Evolutionary conservation across 1,140 invertebrate species (phyloP).

Genomic region (Dendroctonus ponderosae): DNA sequence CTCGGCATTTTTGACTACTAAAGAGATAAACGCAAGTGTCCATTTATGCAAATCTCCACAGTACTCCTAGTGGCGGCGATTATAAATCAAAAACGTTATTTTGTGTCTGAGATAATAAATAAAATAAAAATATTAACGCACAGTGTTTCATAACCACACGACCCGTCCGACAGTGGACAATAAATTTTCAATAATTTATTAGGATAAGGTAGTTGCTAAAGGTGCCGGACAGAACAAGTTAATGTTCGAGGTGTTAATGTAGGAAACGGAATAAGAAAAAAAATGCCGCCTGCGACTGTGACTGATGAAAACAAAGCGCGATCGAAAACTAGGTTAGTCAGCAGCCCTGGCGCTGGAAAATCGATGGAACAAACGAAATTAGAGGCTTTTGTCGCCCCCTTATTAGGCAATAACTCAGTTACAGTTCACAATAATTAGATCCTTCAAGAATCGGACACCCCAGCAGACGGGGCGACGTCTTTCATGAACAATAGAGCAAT

Average conservation of each 20-base stretch:
- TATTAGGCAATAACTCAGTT: slow-evolving; percentile 28
- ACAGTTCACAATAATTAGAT: slow-evolving; percentile 24
- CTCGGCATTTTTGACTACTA: too few relatives aligned
- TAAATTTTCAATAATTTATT: slow-evolving; percentile 34
- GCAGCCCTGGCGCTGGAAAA: too few relatives aligned
- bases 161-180: slow-evolving; percentile 18
- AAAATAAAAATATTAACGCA: slow-evolving; percentile 27
- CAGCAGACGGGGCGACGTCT: slow-evolving; percentile 17
- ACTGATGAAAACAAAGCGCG: too few relatives aligned
- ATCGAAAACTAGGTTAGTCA: too few relatives aligned
- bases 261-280: neutral
- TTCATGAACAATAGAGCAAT: slow-evolving; percentile 29
- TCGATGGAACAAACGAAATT: slow-evolving; percentile 1
- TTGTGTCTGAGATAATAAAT: slow-evolving; percentile 29
- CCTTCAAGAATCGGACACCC: slow-evolving; percentile 28
- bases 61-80: slow-evolving; percentile 18
- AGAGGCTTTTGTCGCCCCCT: slow-evolving; percentile 23
- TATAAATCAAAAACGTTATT: slow-evolving; percentile 27
- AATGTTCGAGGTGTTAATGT: slow-evolving; percentile 10
- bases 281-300: too few relatives aligned
- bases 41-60: slow-evolving; percentile 29
- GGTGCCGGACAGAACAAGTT: neutral
- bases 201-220: slow-evolving; percentile 25
- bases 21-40: slow-evolving; percentile 27
- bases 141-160: slow-evolving; percentile 31